Conservation (phyloP, 2,888 invertebrate species). For the Pimpla rufipes region DNA sequence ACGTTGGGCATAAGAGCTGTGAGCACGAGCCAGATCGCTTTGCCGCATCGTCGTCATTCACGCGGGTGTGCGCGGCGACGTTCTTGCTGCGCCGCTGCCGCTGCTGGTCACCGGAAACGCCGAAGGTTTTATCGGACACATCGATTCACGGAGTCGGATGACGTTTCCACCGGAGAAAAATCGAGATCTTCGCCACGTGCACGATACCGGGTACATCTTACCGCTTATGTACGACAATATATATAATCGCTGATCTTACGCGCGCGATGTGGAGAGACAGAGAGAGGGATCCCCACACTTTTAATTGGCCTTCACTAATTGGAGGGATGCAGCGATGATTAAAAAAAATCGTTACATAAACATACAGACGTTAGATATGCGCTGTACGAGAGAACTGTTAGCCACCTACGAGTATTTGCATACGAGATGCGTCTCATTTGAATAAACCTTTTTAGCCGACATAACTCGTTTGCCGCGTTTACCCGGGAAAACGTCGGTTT, state of each 20-base stretch:
- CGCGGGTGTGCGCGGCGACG: conserved; percentile 2
- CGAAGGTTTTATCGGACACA: conserved; percentile 57
- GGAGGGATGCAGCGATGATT: conserved; percentile 26
- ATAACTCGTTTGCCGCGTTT: conserved; percentile 33
- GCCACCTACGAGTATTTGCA: conserved; percentile 4
- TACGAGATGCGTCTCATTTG: conserved; percentile 3
- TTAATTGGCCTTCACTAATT: conserved; percentile 60
- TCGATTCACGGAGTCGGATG: conserved; percentile 49
- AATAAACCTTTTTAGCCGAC: conserved; percentile 8
- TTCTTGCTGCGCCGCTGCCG: too few species aligned
- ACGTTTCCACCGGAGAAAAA: conserved; percentile 19
- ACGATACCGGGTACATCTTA: neutral
- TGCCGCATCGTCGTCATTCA: conserved; percentile 27
- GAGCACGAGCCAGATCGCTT: conserved; percentile 10
- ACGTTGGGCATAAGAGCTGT: conserved; percentile 3
- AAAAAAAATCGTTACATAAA: neutral
- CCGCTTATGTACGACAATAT: conserved; percentile 13
- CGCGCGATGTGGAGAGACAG: conserved; percentile 22
- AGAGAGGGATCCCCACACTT: conserved; percentile 45
- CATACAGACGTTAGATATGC: neutral
- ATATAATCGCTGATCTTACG: conserved; percentile 32
- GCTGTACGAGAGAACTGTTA: conserved; percentile 6
- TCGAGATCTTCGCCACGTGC: conserved; percentile 10
- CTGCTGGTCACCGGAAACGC: conserved; percentile 45
- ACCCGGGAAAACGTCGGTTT: neutral